These are phyloP conservation scores for Drosophila limbata DNA, from an alignment of 2,888 invertebrate genomes.

Conservation along the genomic window DNA sequence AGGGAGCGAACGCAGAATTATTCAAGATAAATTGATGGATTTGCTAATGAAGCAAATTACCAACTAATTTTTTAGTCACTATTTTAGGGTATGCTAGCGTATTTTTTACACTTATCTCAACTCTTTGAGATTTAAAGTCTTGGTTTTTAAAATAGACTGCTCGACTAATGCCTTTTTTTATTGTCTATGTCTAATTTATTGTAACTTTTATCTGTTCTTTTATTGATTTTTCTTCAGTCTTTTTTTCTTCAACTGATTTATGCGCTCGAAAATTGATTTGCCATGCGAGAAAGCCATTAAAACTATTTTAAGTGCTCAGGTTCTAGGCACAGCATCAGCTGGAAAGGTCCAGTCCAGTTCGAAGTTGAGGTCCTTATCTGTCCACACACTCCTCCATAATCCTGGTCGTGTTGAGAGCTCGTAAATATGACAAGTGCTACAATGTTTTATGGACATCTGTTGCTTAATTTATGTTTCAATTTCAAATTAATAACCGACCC, in stretches of 20 bases:
- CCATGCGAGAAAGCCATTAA: constrained; percentile 44
- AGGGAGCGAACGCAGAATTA: constrained; percentile 21
- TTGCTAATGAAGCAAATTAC: constrained; percentile 58
- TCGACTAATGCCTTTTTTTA: constrained; percentile 56
- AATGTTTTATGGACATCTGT: constrained; percentile 73
- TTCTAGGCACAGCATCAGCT: constrained; percentile 30
- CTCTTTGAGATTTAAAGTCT: constrained; percentile 1
- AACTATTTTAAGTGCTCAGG: constrained; percentile 44
- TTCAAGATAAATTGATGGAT: constrained; percentile 53
- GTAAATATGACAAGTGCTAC: constrained; percentile 74
- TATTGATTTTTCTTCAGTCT: constrained; percentile 45
- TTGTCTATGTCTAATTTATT: constrained; percentile 60
- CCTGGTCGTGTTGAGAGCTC: constrained; percentile 43
- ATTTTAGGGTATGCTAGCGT: constrained; percentile 1
- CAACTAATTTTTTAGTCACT: constrained; percentile 43
- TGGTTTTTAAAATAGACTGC: neutral
- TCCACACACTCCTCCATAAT: neutral
- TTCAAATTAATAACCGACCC: constrained; percentile 39
- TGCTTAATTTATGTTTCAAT: constrained; percentile 78
- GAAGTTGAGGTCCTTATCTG: constrained; percentile 57
- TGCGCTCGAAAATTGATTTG: constrained; percentile 67
- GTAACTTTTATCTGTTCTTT: constrained; percentile 56
- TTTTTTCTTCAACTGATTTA: constrained; percentile 53
- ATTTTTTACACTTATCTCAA: constrained; percentile 21
- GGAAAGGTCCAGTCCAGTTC: constrained; percentile 17